These are phyloP conservation scores for Platysternon megacephalum DNA, from an alignment of 2,113 vertebrate genomes.

Conservation along the genomic window DNA sequence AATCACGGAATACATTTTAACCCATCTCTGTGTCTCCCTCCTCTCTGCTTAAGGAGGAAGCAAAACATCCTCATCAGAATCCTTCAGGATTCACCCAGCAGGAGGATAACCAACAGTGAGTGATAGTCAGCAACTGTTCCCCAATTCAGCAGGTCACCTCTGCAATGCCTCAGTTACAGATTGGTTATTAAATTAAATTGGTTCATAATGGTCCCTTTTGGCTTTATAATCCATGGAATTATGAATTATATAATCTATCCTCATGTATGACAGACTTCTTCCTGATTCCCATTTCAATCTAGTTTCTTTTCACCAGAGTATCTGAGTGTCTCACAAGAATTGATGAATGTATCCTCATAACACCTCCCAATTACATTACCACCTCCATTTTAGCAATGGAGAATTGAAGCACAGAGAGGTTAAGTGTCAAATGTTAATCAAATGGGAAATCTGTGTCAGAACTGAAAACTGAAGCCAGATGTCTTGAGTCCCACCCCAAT, in stretches of 20 bases:
- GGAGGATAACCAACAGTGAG: neutral
- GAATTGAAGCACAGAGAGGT: neutral
- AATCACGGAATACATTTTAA: neutral
- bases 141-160: neutral
- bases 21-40: neutral
- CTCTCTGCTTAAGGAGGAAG: neutral
- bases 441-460: neutral
- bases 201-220: neutral
- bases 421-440: neutral
- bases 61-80: neutral
- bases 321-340: too few species aligned
- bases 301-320: too few species aligned
- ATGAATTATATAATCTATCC: too few species aligned
- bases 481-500: neutral
- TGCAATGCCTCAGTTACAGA: neutral
- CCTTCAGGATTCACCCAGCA: neutral
- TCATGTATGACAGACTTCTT: neutral
- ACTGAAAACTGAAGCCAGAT: neutral
- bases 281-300: neutral
- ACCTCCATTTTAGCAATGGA: too few species aligned
- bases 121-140: neutral
- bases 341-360: neutral
- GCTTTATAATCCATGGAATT: neutral
- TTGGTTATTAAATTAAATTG: neutral
- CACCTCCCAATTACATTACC: neutral